Percentiles rank a stretch among this genome's conserved stretches.
phyloP scores from a whole-genome alignment of 2,113 vertebrate genomes.

The Poecile atricapillus region DNA sequence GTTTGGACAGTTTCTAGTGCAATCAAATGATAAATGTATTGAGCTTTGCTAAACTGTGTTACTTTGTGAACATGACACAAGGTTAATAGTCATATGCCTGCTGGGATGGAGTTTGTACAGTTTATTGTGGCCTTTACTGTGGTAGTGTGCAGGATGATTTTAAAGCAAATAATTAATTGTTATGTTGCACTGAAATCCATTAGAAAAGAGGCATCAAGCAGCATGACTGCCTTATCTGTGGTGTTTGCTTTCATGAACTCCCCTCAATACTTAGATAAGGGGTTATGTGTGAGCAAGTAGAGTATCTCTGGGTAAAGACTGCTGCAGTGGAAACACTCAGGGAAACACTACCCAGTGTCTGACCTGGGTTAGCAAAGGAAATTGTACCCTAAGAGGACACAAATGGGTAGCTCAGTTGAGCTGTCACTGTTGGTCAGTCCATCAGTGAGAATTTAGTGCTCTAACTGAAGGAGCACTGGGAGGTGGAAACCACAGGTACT shows the following conservation, averaged over 20 bases:
- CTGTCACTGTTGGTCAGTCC: not conserved
- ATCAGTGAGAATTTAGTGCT: not conserved
- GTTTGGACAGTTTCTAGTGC: not conserved
- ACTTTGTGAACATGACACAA: fast-evolving
- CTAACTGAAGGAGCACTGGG: not conserved
- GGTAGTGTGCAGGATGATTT: not conserved
- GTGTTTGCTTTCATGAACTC: not conserved
- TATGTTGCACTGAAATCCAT: not conserved
- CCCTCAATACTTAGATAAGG: fast-evolving
- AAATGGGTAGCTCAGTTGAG: not conserved
- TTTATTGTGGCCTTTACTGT: not conserved
- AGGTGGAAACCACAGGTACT: not conserved
- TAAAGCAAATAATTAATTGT: not conserved
- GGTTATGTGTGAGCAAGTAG: not conserved
- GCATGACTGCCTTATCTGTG: not conserved
- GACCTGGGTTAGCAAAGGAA: not conserved
- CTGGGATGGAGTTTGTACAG: not conserved
- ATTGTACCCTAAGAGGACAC: not conserved
- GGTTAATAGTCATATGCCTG: not conserved
- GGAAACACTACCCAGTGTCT: not conserved
- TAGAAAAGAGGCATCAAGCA: not conserved
- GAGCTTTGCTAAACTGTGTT: not conserved
- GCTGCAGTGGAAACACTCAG: not conserved
- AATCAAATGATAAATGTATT: not conserved
- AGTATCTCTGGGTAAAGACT: not conserved